These are phyloP conservation scores for Ceyx cyanopectus DNA, from an alignment of 2,113 vertebrate genomes.

Conservation along the genomic window DNA sequence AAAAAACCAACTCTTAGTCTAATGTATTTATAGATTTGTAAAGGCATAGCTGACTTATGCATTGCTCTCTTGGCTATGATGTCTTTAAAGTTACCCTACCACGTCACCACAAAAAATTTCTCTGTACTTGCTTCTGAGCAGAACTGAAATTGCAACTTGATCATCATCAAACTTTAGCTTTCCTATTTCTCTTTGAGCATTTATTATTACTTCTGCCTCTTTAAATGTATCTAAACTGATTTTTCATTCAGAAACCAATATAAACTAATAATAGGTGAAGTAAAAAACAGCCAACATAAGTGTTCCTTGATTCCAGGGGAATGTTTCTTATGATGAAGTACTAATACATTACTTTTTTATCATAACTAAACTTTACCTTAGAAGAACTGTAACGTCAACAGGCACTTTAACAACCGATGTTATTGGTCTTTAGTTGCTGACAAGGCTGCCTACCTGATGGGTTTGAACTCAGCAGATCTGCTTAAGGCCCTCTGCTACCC, in stretches of 20 bases:
- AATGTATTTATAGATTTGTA: background rate
- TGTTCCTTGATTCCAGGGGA: fast-evolving
- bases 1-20: background rate
- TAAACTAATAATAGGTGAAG: background rate
- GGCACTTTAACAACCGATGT: background rate
- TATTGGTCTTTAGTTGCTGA: conserved; percentile 65
- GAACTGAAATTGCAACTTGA: background rate
- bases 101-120: background rate
- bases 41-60: background rate
- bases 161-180: background rate
- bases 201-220: background rate
- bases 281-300: background rate
- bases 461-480: conserved; percentile 81
- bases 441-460: conserved; percentile 80
- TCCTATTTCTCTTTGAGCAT: background rate
- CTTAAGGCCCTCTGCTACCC: conserved; percentile 80
- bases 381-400: background rate
- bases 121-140: background rate
- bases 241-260: background rate
- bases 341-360: background rate
- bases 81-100: background rate
- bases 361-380: fast-evolving
- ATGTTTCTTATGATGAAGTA: fast-evolving
- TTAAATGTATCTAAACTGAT: background rate
- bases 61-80: background rate